These are phyloP conservation scores for Tholera decimalis DNA, from an alignment of 2,888 invertebrate genomes.

Conservation along the genomic window DNA sequence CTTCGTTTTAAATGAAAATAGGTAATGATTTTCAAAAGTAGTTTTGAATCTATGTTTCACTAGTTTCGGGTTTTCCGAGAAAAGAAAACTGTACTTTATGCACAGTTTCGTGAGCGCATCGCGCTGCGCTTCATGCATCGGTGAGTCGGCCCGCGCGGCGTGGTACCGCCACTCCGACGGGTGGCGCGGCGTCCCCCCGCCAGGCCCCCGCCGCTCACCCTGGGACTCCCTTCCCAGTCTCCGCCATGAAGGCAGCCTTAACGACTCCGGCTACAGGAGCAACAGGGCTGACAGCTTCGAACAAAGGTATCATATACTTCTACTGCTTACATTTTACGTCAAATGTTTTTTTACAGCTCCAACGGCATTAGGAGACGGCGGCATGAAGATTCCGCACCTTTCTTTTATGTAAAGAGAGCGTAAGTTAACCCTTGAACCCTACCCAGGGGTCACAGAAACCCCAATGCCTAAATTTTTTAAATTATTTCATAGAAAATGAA, in stretches of 20 bases:
- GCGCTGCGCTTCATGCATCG: constrained; percentile 96
- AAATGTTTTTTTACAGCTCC: constrained; percentile 8
- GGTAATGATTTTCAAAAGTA: not conserved
- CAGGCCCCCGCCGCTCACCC: constrained; percentile 94
- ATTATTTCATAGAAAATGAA: too few species aligned
- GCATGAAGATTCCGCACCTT: not conserved
- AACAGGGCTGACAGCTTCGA: constrained; percentile 96
- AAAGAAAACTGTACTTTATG: constrained; percentile 60
- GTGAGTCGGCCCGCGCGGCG: constrained; percentile 97
- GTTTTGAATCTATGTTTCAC: not conserved
- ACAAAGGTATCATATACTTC: constrained; percentile 92
- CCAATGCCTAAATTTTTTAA: too few species aligned
- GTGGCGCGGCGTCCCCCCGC: constrained; percentile 93
- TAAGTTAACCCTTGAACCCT: too few species aligned
- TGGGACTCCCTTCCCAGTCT: constrained; percentile 97
- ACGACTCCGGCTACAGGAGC: constrained; percentile 97
- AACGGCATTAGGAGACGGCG: not conserved
- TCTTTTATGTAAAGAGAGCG: not conserved
- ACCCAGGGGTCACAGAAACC: too few species aligned
- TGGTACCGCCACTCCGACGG: constrained; percentile 98
- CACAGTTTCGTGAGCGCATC: constrained; percentile 91
- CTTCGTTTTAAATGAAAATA: too few species aligned
- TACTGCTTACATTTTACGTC: constrained; percentile 4
- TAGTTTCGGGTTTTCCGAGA: too few species aligned
- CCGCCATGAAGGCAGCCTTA: constrained; percentile 96